Evolutionary conservation across 2,888 invertebrate genomes (phyloP).

Genomic region (Apeira syringaria): DNA sequence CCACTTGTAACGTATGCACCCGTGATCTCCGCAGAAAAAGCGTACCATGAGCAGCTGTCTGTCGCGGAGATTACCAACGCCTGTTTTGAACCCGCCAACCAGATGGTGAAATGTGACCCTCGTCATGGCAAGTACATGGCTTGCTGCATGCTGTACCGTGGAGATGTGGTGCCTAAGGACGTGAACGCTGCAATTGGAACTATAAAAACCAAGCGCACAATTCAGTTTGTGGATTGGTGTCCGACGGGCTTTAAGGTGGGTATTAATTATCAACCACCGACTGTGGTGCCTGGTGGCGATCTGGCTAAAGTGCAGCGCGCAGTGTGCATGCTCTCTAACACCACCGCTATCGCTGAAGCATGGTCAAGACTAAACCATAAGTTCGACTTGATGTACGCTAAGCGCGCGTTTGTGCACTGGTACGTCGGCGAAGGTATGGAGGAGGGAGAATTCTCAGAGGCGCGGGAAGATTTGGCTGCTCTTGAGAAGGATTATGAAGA

Average conservation of each 20-base stretch:
- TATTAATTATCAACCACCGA: constrained; percentile 94
- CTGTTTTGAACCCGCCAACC: constrained; percentile 97
- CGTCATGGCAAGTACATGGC: constrained; percentile 97
- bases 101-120: constrained; percentile 97
- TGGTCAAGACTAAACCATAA: constrained; percentile 98
- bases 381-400: constrained; percentile 98
- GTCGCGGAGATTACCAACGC: constrained; percentile 97
- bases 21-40: constrained; percentile 96
- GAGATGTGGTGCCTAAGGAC: constrained; percentile 97
- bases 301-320: constrained; percentile 96
- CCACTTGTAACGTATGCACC: constrained; percentile 96
- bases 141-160: constrained; percentile 96
- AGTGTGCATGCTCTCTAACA: constrained; percentile 98
- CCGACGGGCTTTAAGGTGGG: constrained; percentile 91
- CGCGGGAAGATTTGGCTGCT: constrained; percentile 84
- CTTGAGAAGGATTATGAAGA: constrained; percentile 94
- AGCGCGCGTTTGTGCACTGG: constrained; percentile 98
- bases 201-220: constrained; percentile 96
- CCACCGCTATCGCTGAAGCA: constrained; percentile 98
- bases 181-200: constrained; percentile 96
- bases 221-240: constrained; percentile 97
- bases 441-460: constrained; percentile 94
- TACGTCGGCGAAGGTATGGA: constrained; percentile 94
- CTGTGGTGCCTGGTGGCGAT: constrained; percentile 96
- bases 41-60: constrained; percentile 95